Conservation (phyloP, 2,797 vertebrate species). For the Lophotriccus pileatus region DNA sequence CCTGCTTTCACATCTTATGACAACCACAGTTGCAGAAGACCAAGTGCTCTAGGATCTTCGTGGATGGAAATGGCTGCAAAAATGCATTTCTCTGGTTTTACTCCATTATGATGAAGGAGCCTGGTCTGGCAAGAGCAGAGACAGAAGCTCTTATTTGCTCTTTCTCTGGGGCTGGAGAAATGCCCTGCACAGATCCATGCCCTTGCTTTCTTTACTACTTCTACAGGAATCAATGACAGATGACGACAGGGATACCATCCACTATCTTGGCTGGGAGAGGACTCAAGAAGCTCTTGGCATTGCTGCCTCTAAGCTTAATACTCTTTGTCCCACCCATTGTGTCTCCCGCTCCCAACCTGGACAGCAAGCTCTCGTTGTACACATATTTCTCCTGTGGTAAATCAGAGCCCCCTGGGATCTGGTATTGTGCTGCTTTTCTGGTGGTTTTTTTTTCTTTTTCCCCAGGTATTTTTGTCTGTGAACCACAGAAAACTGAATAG, state of each 20-base stretch:
- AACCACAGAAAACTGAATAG: constrained; percentile 70
- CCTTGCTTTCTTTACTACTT: background rate
- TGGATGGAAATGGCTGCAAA: background rate
- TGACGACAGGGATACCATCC: background rate
- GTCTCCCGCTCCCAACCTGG: background rate
- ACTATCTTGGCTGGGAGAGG: background rate
- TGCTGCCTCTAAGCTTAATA: background rate
- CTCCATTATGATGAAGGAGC: background rate
- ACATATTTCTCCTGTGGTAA: constrained; percentile 56
- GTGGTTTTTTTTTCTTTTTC: background rate
- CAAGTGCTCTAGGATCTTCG: background rate
- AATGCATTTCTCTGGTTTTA: background rate
- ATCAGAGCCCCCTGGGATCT: constrained; percentile 54
- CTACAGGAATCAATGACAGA: background rate
- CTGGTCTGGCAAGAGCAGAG: background rate
- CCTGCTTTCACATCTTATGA: background rate
- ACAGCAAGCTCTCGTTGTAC: background rate
- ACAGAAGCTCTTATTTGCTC: background rate
- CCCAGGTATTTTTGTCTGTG: constrained; percentile 73
- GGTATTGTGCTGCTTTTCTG: constrained; percentile 33
- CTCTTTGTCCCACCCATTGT: background rate
- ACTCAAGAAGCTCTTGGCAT: background rate
- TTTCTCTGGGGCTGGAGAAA: background rate
- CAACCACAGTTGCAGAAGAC: background rate
- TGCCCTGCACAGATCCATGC: background rate